Conservation (phyloP, 2,888 invertebrate species). For the Epistrophella euchroma region DNA sequence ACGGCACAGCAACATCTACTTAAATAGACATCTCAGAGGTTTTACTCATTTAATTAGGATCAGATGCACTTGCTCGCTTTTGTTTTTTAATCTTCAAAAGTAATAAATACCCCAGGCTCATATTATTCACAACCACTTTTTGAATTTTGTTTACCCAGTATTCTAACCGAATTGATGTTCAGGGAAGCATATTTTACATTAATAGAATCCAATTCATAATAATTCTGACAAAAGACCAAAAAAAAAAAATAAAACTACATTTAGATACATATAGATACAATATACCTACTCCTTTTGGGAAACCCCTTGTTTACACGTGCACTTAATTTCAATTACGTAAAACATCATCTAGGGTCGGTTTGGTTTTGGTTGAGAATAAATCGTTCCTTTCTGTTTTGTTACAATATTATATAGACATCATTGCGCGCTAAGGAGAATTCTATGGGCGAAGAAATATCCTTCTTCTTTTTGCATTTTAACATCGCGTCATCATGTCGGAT, state of each 20-base stretch:
- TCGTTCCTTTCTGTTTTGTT: not conserved
- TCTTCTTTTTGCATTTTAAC: not conserved
- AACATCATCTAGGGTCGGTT: conserved; percentile 52
- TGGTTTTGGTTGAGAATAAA: not conserved
- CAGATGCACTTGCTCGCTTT: not conserved
- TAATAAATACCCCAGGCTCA: not conserved
- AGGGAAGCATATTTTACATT: conserved; percentile 43
- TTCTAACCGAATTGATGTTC: conserved; percentile 12
- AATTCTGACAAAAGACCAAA: conserved; percentile 25
- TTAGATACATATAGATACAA: conserved; percentile 21
- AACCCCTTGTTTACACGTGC: conserved; percentile 62
- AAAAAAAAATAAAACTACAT: conserved; percentile 42
- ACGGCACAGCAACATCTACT: too few species aligned
- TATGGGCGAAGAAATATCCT: not conserved
- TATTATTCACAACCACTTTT: not conserved
- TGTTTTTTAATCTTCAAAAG: not conserved
- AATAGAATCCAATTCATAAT: conserved; percentile 73
- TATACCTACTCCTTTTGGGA: not conserved
- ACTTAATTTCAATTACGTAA: conserved; percentile 74
- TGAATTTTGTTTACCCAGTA: not conserved
- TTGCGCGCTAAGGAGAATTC: not conserved
- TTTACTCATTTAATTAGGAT: not conserved
- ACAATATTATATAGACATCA: not conserved
- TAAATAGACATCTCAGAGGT: too few species aligned
- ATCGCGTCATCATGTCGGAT: conserved; percentile 34